Conservation (phyloP, 2,113 vertebrate genomes). For the Cichladusa arquata region DNA sequence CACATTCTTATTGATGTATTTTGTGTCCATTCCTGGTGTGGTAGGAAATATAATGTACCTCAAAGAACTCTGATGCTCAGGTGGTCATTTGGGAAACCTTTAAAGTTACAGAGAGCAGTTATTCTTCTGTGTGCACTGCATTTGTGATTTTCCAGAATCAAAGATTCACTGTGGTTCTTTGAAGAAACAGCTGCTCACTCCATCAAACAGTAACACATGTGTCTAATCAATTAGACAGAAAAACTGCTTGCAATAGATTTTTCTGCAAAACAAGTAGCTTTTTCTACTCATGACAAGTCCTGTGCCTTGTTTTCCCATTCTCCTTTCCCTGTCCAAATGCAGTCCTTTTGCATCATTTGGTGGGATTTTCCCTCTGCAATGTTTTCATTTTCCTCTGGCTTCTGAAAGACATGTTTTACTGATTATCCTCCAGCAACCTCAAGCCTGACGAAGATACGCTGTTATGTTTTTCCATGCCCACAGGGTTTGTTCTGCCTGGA, state of each 20-base stretch:
- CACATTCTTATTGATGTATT: background rate
- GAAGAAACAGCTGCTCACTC: background rate
- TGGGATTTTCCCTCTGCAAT: background rate
- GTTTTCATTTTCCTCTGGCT: conserved; percentile 7
- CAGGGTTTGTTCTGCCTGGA: conserved; percentile 21
- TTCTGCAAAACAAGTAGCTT: background rate
- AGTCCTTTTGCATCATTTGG: background rate
- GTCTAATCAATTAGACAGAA: background rate
- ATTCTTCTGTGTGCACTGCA: fast-evolving
- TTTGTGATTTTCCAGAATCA: background rate
- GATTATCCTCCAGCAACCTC: conserved; percentile 31
- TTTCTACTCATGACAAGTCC: background rate
- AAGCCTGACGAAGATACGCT: background rate
- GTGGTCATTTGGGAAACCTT: background rate
- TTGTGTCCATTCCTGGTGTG: background rate
- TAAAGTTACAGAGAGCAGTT: background rate
- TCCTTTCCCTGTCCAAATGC: background rate
- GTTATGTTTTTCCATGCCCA: conserved; percentile 24
- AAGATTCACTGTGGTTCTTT: background rate
- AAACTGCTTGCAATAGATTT: background rate
- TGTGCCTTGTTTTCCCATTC: background rate
- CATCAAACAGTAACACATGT: background rate
- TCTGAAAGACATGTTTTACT: conserved; percentile 29
- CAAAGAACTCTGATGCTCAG: background rate
- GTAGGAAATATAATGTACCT: background rate